Conservation (phyloP, 1,140 invertebrate species). For the Drosophila cardini region DNA sequence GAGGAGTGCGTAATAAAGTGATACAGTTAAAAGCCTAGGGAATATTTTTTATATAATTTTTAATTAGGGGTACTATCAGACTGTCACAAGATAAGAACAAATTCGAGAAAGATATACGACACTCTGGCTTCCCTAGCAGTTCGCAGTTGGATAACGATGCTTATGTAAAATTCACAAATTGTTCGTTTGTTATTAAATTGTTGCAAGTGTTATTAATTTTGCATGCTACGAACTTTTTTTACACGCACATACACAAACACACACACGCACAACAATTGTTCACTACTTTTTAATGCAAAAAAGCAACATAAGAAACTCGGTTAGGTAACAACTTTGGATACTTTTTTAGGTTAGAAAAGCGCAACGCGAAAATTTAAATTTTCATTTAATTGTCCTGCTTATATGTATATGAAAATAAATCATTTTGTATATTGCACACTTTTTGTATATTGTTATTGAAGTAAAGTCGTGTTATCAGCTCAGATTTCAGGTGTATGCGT, state of each 20-base stretch:
- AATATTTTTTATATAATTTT: slow-evolving; percentile 28
- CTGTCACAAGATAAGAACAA: slow-evolving; percentile 46
- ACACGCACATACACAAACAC: neutral
- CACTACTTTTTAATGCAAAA: slow-evolving; percentile 17
- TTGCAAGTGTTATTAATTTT: slow-evolving; percentile 11
- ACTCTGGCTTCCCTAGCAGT: slow-evolving; percentile 4
- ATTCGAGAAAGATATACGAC: slow-evolving; percentile 39
- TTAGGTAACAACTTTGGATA: slow-evolving; percentile 76
- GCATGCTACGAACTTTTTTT: slow-evolving; percentile 6
- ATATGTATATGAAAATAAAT: slow-evolving; percentile 34
- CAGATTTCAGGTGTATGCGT: slow-evolving; percentile 22
- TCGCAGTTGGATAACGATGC: slow-evolving; percentile 46
- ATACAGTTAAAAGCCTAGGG: neutral
- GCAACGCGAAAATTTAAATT: slow-evolving; percentile 53
- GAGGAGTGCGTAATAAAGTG: neutral
- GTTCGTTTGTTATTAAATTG: slow-evolving; percentile 17
- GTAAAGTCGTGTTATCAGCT: slow-evolving; percentile 52
- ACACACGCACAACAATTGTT: slow-evolving; percentile 7
- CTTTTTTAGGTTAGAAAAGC: slow-evolving; percentile 78
- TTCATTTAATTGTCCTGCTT: slow-evolving; percentile 12
- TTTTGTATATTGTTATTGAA: slow-evolving; percentile 35
- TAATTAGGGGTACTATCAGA: slow-evolving; percentile 45
- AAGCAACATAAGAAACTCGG: slow-evolving; percentile 36
- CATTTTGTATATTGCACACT: slow-evolving; percentile 37
- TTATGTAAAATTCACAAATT: slow-evolving; percentile 42